Base-by-base conservation (phyloP, 2,113 vertebrate genomes). In the Lepisosteus osseus region DNA sequence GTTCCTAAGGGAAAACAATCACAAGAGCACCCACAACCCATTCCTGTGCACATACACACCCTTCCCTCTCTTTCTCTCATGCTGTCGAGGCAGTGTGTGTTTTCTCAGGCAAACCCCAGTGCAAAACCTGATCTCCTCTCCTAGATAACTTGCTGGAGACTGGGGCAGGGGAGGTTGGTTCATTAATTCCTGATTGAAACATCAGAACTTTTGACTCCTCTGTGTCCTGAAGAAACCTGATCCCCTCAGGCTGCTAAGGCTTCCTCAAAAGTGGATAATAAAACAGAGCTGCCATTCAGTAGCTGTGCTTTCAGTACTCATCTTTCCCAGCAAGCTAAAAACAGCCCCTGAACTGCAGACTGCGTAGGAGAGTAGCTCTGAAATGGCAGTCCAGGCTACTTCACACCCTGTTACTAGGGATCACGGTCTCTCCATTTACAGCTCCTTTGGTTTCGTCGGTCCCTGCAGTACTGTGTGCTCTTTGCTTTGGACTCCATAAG, bases 181-280 rank as follows among this genome's bases (percentile, higher is more conserved):
- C 40, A 59, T 70, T 56, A 61, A 70, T 64, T 64, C 40, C 15
- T 42, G 68, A 56, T 44, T 29, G 44, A 71, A 71, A 71, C 69
- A 51, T 62, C 51, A 70, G 47, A 51, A 51, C 47, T 51, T 79
- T 78, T 64, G 65, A 77, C 80, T 79, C 77, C 81, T 74, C 70
- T 71, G 76, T 84, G 80, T 78, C 74, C 71, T 65, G 67, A 79
- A 80, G 83, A 86, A 81, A 79, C 68, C 73, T 86, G 9, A 82
- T 74, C 71, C 65, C 55, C 67, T 0, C 17, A 75, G 68, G 81
- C 83, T 69, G 82, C 76, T 75, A 51, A 45, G 66, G 78, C 77
- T 75, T 72, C n/a, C 77, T 84, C 78, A 77, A 66, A 59, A 17
- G 79, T 80, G 80, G 8, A 78, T 70, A 64, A 8, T 12, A 61